These are phyloP conservation scores for Athripsodes cinereus DNA, from an alignment of 2,888 invertebrate species.

Conservation along the genomic window DNA sequence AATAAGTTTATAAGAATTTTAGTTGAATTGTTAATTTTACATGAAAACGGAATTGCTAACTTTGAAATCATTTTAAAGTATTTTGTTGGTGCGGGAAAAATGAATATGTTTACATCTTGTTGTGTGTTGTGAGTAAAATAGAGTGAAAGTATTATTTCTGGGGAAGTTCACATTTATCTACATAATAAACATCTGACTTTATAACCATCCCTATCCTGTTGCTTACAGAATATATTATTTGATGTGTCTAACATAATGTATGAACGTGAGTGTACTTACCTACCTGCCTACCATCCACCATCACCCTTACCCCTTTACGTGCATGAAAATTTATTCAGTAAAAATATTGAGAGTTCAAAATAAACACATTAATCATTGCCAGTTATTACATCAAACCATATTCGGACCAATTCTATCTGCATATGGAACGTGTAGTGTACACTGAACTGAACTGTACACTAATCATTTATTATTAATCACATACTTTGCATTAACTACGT, in stretches of 20 bases:
- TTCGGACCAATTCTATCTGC: not conserved
- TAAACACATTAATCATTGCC: not conserved
- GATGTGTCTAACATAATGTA: not conserved
- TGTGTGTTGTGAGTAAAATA: not conserved
- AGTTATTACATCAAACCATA: not conserved
- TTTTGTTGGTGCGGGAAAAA: not conserved
- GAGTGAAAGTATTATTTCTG: slow-evolving; percentile 1
- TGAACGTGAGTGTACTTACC: not conserved
- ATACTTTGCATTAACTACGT: no score
- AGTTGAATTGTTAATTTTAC: no score
- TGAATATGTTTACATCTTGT: not conserved
- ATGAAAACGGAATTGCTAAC: not conserved
- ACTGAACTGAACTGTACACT: no score
- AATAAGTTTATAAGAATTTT: no score
- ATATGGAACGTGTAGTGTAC: no score
- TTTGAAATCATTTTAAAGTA: not conserved
- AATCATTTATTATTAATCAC: no score
- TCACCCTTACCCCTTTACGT: not conserved
- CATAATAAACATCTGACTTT: slow-evolving; percentile 1
- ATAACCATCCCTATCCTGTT: not conserved
- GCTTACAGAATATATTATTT: not conserved
- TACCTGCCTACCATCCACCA: not conserved
- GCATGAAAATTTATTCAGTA: no score
- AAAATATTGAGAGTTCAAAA: slow-evolving; percentile 1
- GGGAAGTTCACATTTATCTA: slow-evolving; percentile 1